Percentiles rank a stretch among this genome's conserved stretches.
These are phyloP conservation scores for Caenorhabditis inopinata DNA, from an alignment of 1,140 invertebrate genomes.

Conservation along the genomic window DNA sequence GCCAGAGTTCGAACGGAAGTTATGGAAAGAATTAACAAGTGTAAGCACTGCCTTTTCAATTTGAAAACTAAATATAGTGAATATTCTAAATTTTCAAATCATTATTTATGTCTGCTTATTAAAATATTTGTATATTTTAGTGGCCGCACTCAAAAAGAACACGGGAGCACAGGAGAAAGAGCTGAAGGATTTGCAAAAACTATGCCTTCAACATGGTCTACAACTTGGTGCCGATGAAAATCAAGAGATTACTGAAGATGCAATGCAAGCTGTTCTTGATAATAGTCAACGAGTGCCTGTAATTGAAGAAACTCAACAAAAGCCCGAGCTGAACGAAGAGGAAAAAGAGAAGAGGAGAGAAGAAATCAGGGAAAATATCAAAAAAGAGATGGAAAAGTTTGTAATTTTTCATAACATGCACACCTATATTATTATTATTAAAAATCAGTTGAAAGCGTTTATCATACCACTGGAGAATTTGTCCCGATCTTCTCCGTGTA, in stretches of 20 bases:
- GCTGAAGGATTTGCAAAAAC: slow-evolving; percentile 28
- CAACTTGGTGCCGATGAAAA: neutral
- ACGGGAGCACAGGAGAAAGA: slow-evolving; percentile 28
- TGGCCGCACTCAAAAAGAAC: neutral
- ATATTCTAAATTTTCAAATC: no score
- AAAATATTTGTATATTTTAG: neutral
- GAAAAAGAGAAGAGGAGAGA: slow-evolving; percentile 32
- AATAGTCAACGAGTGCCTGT: neutral
- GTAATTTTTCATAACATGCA: no score
- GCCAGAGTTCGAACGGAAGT: neutral
- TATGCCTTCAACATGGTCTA: slow-evolving; percentile 11
- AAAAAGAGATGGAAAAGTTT: slow-evolving; percentile 37
- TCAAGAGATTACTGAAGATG: neutral
- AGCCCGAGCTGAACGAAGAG: slow-evolving; percentile 27
- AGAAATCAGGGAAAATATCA: slow-evolving; percentile 34
- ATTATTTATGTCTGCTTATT: no score
- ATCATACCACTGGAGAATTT: no score
- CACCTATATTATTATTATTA: no score
- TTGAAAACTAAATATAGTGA: neutral
- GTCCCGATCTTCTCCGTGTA: no score
- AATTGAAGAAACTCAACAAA: neutral
- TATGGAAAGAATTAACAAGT: slow-evolving; percentile 11
- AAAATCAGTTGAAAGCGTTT: no score
- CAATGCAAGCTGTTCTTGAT: neutral
- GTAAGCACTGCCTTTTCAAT: neutral